Conservation (phyloP, 2,113 vertebrate species). For the Struthio camelus region DNA sequence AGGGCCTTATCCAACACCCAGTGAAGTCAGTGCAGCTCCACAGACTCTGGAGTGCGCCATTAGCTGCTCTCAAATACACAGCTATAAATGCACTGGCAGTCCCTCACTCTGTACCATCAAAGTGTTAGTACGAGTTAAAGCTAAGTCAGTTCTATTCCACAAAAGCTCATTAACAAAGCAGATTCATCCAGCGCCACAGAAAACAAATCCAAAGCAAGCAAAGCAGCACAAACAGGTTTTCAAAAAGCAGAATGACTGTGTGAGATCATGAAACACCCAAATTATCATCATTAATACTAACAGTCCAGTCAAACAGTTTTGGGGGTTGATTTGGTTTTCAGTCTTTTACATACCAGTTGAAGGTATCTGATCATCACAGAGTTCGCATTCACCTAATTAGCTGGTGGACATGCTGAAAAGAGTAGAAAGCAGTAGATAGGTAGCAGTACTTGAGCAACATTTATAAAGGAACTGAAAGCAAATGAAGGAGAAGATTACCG, state of each 20-base stretch:
- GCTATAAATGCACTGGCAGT: background rate
- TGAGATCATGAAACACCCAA: slow-evolving; percentile 18
- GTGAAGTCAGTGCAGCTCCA: background rate
- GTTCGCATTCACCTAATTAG: slow-evolving; percentile 79
- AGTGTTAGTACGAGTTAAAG: background rate
- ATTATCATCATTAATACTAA: slow-evolving; percentile 20
- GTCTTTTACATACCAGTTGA: slow-evolving; percentile 83
- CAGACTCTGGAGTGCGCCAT: background rate
- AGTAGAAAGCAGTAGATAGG: slow-evolving; percentile 82
- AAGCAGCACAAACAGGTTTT: slow-evolving; percentile 42
- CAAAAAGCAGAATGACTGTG: background rate
- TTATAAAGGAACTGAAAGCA: slow-evolving; percentile 70
- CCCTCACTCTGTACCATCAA: background rate
- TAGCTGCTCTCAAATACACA: background rate
- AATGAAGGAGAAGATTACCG: slow-evolving; percentile 41
- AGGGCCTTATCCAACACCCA: background rate
- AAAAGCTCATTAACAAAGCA: background rate
- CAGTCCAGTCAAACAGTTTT: slow-evolving; percentile 52
- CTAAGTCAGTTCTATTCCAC: slow-evolving; percentile 1
- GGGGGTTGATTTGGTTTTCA: slow-evolving; percentile 57
- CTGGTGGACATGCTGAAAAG: slow-evolving; percentile 81
- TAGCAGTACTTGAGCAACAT: slow-evolving; percentile 76
- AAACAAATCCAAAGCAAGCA: slow-evolving; percentile 48
- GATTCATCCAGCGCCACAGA: background rate
- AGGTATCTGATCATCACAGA: slow-evolving; percentile 77